Base-by-base conservation (phyloP, 2,888 invertebrate genomes). In the Coleophora flavipennella region DNA sequence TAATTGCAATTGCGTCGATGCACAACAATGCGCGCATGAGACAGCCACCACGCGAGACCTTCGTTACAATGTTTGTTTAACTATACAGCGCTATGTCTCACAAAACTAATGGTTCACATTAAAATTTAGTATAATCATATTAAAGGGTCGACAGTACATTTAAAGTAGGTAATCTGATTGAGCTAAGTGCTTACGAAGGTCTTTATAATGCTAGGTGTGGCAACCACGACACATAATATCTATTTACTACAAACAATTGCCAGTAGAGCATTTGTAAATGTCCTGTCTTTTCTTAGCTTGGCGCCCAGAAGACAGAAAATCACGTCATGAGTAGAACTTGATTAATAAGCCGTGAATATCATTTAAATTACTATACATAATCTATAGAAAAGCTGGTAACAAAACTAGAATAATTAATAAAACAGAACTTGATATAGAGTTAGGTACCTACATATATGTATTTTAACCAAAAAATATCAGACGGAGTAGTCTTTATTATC, bases 211-310 rank as follows among this genome's bases (percentile, higher is more conserved):
- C 55, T 58, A 63, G 70, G 80, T 57, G 80, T 67, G 81, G 73
- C 77, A 58, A 62, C 76, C 81, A 80, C 81, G 81, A 74, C 57
- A 59, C 51, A 57, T 55, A n/a, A n/a, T n/a, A n/a, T n/a, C n/a
- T n/a, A 56, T 55, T 54, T 48, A 44, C 54, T 49, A 51, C 57
- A 27, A 43, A 48, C 46, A 49, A 49, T 57, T 57, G 64, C 66
- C 62, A 65, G 45, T 20, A 20, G 3, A 52, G 54, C 54, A 59
- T 65, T 71, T 65, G 64, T 62, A 64, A 66, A 59, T 67, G 20
- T 20, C 20, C 61, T 45, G 51, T 62, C 55, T 64, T 65, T 67
- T 68, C 65, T 68, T 64, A 57, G 52, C 53, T 59, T 48, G 57
- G 59, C 56, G 49, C 50, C 52, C 59, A 57, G 56, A 50, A 59